Evolutionary conservation across 2,113 vertebrate species (phyloP).

Genomic region (Alces alces): DNA sequence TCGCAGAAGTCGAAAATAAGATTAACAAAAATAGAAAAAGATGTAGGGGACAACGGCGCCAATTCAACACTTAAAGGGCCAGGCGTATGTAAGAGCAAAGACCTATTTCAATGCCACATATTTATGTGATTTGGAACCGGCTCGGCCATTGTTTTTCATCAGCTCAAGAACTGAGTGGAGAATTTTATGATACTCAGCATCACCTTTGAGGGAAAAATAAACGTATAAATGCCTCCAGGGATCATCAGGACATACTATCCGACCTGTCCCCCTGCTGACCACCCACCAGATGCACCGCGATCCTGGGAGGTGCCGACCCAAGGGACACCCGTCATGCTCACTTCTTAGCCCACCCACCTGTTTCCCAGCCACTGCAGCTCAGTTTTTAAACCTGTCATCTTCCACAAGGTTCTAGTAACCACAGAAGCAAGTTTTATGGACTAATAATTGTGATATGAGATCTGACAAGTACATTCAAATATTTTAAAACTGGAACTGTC

Average conservation of each 20-base stretch:
- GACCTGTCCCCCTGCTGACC: background rate
- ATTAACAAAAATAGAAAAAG: slow-evolving; percentile 22
- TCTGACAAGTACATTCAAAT: background rate
- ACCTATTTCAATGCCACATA: background rate
- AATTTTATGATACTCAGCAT: background rate
- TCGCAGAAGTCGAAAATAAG: slow-evolving; percentile 58
- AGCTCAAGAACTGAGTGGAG: background rate
- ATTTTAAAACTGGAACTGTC: background rate
- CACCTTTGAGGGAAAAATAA: background rate
- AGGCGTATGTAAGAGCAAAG: background rate
- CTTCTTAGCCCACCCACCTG: background rate
- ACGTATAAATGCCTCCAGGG: background rate
- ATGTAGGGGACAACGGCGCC: background rate
- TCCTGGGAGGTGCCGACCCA: fast-evolving
- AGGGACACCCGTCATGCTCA: fast-evolving
- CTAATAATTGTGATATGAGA: background rate
- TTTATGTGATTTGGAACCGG: background rate
- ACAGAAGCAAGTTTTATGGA: background rate
- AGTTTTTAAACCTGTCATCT: background rate
- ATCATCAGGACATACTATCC: background rate
- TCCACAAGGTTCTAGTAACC: background rate
- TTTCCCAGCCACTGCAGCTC: background rate
- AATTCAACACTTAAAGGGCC: background rate
- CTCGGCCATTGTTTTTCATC: background rate
- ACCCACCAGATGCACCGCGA: too few species aligned